Evolutionary conservation across 2,113 vertebrate genomes (phyloP), one percentile per base, ranked within the genome.

Genomic region (Saccopteryx bilineata): DNA sequence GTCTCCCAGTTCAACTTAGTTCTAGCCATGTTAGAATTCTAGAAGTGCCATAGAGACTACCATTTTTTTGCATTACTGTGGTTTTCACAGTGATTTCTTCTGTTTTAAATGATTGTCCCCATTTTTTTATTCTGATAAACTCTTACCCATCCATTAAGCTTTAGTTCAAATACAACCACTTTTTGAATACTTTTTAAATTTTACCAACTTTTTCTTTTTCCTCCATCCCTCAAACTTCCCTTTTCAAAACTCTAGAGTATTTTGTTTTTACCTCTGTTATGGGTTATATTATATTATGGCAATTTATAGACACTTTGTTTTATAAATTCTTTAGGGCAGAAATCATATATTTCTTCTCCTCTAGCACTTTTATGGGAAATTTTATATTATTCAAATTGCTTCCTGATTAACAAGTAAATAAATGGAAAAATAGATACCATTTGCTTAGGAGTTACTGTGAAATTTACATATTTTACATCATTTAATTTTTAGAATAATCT

Each of bases 401-500:
- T 90, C 93, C 54, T 82, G 60, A 92, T 92, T 91, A 91, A 28
- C 69, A 93, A 79, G 39, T 72, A 65, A 80, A 92, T 85, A 65
- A 39, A 88, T 69, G 54, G 8, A 71, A 83, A 95, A 93, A 84
- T 56, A 92, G 91, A 79, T 76, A 79, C 21, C n/a, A 68, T 82
- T 94, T 96, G 78, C 54, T 95, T 76, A 79, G 65, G 17, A 65
- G 4, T 58, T 86, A 74, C 48, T 69, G 52, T 91, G 9, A 95
- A 91, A 94, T 84, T 94, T 95, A 78, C 24, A 23, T 89, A 89
- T 85, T 89, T 87, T 87, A 61, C 5, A 86, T 71, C 31, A 71
- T 95, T 90, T 89, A 93, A 91, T 93, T 95, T 83, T 61, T 24
- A 82, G 31, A 93, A 87, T 91, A 83, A 76, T 90, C 26, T 24